Percentiles rank a stretch among this genome's conserved stretches.
Evolutionary conservation across 2,888 invertebrate genomes (phyloP).

Genomic region (Physocephala rufipes): DNA sequence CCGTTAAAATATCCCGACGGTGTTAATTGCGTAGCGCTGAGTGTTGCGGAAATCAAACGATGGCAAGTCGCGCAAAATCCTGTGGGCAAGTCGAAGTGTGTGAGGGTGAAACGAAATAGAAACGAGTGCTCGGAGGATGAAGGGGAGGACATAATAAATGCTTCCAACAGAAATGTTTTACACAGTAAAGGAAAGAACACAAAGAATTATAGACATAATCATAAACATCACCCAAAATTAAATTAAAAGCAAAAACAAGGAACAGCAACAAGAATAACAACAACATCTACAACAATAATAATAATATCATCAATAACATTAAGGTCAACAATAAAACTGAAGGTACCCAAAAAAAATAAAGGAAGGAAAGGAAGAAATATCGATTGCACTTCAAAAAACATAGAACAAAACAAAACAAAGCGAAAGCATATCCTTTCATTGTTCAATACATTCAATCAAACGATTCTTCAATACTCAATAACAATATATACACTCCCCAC

Average conservation of each 20-base stretch:
- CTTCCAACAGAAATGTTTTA: too few species aligned
- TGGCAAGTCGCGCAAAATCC: too few species aligned
- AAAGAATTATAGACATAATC: slow-evolving; percentile 13
- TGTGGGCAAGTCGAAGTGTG: too few species aligned
- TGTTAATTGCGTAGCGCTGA: too few species aligned
- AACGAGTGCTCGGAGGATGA: too few species aligned
- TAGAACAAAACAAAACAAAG: too few species aligned
- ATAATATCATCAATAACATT: not conserved
- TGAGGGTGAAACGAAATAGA: too few species aligned
- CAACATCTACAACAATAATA: not conserved
- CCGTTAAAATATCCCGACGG: too few species aligned
- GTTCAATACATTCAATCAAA: not conserved
- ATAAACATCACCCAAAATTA: not conserved
- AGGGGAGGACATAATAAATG: slow-evolving; percentile 3
- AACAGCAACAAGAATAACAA: not conserved
- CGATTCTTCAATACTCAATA: too few species aligned
- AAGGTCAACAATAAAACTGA: not conserved
- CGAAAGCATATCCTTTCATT: not conserved
- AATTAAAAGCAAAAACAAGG: slow-evolving; percentile 2
- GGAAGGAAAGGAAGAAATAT: slow-evolving; percentile 11
- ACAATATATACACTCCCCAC: too few species aligned
- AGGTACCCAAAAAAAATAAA: not conserved
- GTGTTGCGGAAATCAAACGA: too few species aligned
- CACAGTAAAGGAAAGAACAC: not conserved
- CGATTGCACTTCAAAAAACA: slow-evolving; percentile 16